phyloP scores from a whole-genome alignment of 2,888 invertebrate genomes.

The Dascillus cervinus region DNA sequence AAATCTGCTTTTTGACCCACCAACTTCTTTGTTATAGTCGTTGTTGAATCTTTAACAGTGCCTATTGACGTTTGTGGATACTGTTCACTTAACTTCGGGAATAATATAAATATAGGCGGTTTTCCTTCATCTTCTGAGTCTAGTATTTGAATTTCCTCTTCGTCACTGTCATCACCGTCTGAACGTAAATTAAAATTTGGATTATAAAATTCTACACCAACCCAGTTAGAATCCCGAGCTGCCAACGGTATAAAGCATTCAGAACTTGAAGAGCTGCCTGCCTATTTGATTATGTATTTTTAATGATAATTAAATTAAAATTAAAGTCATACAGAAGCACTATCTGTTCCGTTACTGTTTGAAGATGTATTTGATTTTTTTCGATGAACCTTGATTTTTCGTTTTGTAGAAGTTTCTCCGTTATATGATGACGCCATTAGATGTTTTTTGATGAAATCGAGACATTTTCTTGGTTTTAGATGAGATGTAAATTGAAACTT shows the following conservation, averaged over 20 bases:
- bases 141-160: conserved; percentile 22
- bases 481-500: conserved; percentile 11
- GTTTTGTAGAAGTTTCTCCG: conserved; percentile 5
- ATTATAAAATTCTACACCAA: conserved; percentile 37
- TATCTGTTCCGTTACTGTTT: conserved; percentile 2
- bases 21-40: conserved; percentile 28
- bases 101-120: conserved; percentile 24
- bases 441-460: conserved; percentile 8
- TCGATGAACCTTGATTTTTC: conserved; percentile 11
- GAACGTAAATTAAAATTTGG: conserved; percentile 12
- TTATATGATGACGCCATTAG: conserved; percentile 11
- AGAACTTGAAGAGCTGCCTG: conserved; percentile 11
- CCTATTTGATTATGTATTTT: conserved; percentile 3
- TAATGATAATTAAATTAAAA: background rate
- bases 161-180: conserved; percentile 9
- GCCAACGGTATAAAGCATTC: conserved; percentile 35
- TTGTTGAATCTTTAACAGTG: conserved; percentile 16
- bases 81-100: conserved; percentile 25
- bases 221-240: conserved; percentile 48
- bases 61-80: conserved; percentile 8
- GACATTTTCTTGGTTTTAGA: conserved; percentile 10
- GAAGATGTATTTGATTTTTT: background rate
- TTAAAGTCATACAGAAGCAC: background rate
- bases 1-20: conserved; percentile 31
- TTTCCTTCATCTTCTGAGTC: conserved; percentile 19